Base-by-base conservation (phyloP, 1,140 invertebrate species). In the Drosophila bocqueti region DNA sequence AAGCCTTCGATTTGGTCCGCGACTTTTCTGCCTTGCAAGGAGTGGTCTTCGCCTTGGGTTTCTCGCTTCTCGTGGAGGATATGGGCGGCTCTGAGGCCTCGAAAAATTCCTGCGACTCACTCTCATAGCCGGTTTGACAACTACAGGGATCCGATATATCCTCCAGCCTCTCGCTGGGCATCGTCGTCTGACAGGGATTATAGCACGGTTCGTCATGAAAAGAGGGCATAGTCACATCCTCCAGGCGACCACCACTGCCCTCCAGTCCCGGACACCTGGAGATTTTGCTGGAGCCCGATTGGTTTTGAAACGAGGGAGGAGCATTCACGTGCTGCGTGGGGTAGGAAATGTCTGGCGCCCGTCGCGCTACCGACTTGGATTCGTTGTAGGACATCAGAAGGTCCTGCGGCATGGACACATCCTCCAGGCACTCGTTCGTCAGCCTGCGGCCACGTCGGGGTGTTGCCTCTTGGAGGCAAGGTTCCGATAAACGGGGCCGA, bases 141-240 rank as follows among this genome's bases (percentile, higher is more conserved):
- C 21, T 3, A 34, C 21, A 55, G 2, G 74, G 74, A 18, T 65
- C 36, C 3, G 61, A 38, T 8, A 75, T 60, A n/a, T 66, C 59
- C 1, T 60, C 40, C 16, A 66, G 38, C 5, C 58, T 50, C 4
- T 81, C 72, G 21, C 21, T 58, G 21, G 71, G 43, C 60, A 79
- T 50, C 5, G 50, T 42, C 34, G 58, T 8, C 4, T 60, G 43
- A 18, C 59, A 47, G 16, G 62, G 72, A 24, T 59, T 18, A 11
- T 45, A 38, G 9, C 38, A 47, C 0, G 26, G 10, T 5, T 58
- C 58, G 10, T 76, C 65, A 11, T 52, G 24, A 5, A 24, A 47
- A 3, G 76, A 52, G 11, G 76, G 76, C 74, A 77, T 77, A 10
- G 45, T 46, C 3, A 42, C 65, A 36, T 77, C 64, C 43, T 77